phyloP scores from a whole-genome alignment of 2,888 invertebrate genomes.

The Podotricha telesiphe region DNA sequence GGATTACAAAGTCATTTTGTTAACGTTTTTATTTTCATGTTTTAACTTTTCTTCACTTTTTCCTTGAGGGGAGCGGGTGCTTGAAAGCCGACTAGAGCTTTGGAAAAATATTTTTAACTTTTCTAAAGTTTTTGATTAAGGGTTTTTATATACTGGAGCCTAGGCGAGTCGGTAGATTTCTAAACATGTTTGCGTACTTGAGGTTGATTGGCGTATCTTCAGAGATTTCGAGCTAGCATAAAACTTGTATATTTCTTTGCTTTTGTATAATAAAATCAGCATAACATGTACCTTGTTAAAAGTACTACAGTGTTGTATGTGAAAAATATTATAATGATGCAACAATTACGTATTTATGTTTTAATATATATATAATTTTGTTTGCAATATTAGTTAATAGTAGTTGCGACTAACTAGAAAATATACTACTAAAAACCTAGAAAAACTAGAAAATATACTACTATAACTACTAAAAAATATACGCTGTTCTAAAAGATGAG shows the following conservation, averaged over 20 bases:
- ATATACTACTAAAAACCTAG: too few relatives aligned
- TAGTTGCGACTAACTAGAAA: too few relatives aligned
- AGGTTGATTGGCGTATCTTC: slow-evolving; percentile 21
- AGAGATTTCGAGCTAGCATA: slow-evolving; percentile 16
- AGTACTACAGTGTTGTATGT: slow-evolving; percentile 12
- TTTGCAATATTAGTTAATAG: background rate
- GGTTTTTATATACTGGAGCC: slow-evolving; percentile 26
- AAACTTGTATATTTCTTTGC: slow-evolving; percentile 20
- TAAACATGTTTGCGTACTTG: slow-evolving; percentile 23
- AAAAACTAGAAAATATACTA: too few relatives aligned
- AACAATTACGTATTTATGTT: slow-evolving; percentile 12
- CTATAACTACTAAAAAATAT: too few relatives aligned
- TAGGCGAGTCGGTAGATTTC: slow-evolving; percentile 16
- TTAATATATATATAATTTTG: background rate
- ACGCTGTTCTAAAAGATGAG: background rate
- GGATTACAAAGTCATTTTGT: slow-evolving; percentile 45
- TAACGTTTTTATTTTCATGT: slow-evolving; percentile 42
- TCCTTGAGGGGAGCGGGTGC: slow-evolving; percentile 39
- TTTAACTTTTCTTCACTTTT: slow-evolving; percentile 39
- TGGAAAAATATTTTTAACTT: slow-evolving; percentile 36
- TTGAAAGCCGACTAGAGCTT: slow-evolving; percentile 30
- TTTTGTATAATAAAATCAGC: slow-evolving; percentile 22
- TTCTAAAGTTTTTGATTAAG: slow-evolving; percentile 39
- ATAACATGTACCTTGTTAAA: slow-evolving; percentile 14
- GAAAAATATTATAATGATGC: slow-evolving; percentile 18